A percentile compares a stretch with the other conserved stretches of the same genome.
Evolutionary conservation across 2,888 invertebrate species (phyloP).

Genomic region (Lymantria monacha): DNA sequence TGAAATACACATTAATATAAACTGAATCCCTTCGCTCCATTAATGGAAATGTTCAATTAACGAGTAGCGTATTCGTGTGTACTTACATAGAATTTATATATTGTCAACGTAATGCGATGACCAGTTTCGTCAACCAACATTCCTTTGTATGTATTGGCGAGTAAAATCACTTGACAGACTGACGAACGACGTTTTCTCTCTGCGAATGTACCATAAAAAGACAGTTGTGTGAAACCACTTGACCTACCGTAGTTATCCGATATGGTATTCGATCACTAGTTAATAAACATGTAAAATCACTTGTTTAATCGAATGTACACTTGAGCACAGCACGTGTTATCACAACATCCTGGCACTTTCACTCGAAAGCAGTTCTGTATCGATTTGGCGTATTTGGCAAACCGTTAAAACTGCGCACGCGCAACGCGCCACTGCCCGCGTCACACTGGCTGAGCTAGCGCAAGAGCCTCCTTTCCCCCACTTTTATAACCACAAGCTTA

Average conservation of each 20-base stretch:
- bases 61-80: slow-evolving; percentile 8
- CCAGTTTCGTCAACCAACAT: slow-evolving; percentile 28
- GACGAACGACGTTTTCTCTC: slow-evolving; percentile 38
- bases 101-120: slow-evolving; percentile 10
- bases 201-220: slow-evolving; percentile 37
- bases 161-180: slow-evolving; percentile 26
- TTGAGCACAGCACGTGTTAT: slow-evolving; percentile 41
- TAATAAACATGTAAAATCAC: slow-evolving; percentile 28
- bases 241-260: slow-evolving; percentile 37
- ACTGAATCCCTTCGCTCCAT: background rate
- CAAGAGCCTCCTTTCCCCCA: slow-evolving; percentile 58
- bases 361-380: slow-evolving; percentile 63
- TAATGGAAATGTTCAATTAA: slow-evolving; percentile 18
- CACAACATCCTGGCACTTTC: slow-evolving; percentile 63
- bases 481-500: slow-evolving; percentile 28
- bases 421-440: slow-evolving; percentile 42
- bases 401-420: slow-evolving; percentile 50
- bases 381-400: slow-evolving; percentile 47
- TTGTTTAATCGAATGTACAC: slow-evolving; percentile 28
- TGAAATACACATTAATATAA: background rate
- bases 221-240: slow-evolving; percentile 35
- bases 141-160: slow-evolving; percentile 20
- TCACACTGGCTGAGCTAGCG: slow-evolving; percentile 57
- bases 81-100: slow-evolving; percentile 10
- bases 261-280: slow-evolving; percentile 23